phyloP scores from a whole-genome alignment of 2,113 vertebrate genomes.

The Aldabrachelys gigantea region DNA sequence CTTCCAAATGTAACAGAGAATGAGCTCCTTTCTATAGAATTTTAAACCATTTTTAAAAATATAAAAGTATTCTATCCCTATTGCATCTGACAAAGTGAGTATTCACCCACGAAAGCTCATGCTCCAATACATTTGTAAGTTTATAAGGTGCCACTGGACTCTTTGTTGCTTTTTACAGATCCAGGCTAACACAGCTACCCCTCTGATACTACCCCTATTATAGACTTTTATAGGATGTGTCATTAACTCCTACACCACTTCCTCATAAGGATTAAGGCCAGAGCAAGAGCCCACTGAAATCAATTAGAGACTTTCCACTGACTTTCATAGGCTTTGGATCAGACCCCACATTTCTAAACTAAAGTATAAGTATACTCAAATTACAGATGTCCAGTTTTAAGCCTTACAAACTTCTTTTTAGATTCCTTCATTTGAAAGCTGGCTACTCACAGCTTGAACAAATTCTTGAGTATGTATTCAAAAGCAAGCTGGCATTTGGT shows the following conservation, averaged over 20 bases:
- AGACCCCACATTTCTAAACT: not conserved
- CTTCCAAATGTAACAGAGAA: not conserved
- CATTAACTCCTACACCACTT: not conserved
- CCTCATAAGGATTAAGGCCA: not conserved
- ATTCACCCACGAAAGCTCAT: too few relatives aligned
- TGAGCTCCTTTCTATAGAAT: not conserved
- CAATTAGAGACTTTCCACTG: not conserved
- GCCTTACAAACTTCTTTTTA: accelerated
- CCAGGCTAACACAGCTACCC: too few relatives aligned
- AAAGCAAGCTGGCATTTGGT: accelerated
- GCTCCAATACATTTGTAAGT: too few relatives aligned
- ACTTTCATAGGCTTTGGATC: not conserved
- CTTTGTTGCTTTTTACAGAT: too few relatives aligned
- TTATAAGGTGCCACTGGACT: too few relatives aligned
- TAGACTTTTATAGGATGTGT: accelerated
- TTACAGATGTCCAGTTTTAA: accelerated
- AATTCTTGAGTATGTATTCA: accelerated
- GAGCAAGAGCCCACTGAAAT: not conserved
- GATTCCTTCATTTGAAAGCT: accelerated
- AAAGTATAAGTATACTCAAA: accelerated
- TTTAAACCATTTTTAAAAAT: not conserved
- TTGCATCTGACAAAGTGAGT: too few relatives aligned
- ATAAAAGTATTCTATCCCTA: not conserved
- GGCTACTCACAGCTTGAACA: not conserved
- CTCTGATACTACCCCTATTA: not conserved